Percentiles rank a stretch among this genome's conserved stretches.
Evolutionary conservation across 2,888 invertebrate species (phyloP).

Genomic region (Hypercompe scribonia): DNA sequence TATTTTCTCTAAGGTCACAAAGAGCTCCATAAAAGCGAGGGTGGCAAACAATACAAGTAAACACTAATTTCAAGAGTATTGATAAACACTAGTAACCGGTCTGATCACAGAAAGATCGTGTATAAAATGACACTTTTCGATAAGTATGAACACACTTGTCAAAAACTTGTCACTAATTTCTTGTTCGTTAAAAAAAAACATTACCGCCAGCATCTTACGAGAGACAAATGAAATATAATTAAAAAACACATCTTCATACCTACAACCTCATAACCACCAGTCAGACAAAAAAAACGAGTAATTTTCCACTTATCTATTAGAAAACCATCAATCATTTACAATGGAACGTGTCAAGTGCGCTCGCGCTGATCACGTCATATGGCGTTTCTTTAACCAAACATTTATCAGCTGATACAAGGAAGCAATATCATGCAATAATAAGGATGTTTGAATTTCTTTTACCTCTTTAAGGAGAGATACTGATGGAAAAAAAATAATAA

Average conservation of each 20-base stretch:
- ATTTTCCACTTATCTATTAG: conserved; percentile 28
- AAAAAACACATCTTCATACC: conserved; percentile 11
- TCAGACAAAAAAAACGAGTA: conserved; percentile 28
- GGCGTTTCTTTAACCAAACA: conserved; percentile 51
- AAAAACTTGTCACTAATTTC: no score
- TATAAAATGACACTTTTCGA: no score
- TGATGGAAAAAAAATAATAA: background rate
- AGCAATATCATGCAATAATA: conserved; percentile 29
- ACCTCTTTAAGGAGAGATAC: background rate
- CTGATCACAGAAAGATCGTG: background rate
- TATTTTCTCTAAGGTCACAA: no score
- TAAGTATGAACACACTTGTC: no score
- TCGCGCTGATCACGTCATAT: conserved; percentile 45
- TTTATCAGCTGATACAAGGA: conserved; percentile 48
- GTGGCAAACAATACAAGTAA: no score
- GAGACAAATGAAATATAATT: background rate
- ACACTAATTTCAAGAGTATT: no score
- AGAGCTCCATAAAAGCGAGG: background rate
- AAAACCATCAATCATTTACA: conserved; percentile 39
- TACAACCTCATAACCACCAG: conserved; percentile 2
- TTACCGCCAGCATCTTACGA: no score
- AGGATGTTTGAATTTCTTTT: background rate
- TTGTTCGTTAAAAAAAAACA: no score
- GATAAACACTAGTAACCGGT: background rate
- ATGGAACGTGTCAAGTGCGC: conserved; percentile 22